Conservation (phyloP, 2,113 vertebrate species). For the Malaclemys terrapin region DNA sequence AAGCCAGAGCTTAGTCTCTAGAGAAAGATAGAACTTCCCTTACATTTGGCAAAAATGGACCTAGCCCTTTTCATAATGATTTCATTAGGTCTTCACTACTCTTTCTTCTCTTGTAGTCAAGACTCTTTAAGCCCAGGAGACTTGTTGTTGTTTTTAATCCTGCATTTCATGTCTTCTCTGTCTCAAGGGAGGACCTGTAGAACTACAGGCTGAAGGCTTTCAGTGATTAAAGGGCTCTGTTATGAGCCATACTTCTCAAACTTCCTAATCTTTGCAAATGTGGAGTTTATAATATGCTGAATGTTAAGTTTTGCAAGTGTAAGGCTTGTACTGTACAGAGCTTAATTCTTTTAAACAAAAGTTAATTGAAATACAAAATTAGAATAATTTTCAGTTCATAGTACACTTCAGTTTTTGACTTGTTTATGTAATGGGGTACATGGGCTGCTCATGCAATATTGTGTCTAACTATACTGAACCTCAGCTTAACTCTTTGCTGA, state of each 20-base stretch:
- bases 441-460: background rate
- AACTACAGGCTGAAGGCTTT: background rate
- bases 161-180: background rate
- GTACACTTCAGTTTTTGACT: background rate
- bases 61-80: background rate
- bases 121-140: background rate
- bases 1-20: background rate
- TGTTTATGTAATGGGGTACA: background rate
- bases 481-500: too few species aligned
- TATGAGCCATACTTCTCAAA: background rate
- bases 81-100: background rate
- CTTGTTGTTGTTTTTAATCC: background rate
- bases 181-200: background rate
- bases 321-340: background rate
- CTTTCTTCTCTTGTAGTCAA: background rate
- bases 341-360: background rate
- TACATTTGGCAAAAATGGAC: background rate
- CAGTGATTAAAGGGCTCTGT: background rate
- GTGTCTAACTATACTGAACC: background rate
- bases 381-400: background rate
- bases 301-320: background rate
- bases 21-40: background rate
- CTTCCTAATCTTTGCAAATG: background rate
- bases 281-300: background rate
- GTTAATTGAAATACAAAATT: background rate